Evolutionary conservation across 2,113 vertebrate genomes (phyloP).

Genomic region (Plotosus lineatus): DNA sequence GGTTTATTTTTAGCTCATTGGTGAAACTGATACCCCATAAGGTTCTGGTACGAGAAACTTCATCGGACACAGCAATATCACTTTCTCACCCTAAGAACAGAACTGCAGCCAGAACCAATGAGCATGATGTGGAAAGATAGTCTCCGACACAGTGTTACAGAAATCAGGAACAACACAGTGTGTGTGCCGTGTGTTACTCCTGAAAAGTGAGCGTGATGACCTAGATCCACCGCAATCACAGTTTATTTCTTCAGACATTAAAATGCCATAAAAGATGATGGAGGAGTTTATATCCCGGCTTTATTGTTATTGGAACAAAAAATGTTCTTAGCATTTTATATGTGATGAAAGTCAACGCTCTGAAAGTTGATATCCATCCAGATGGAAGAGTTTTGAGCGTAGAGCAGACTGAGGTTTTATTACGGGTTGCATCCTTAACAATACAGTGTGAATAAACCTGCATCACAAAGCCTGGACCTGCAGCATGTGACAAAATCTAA

Average conservation of each 20-base stretch:
- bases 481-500: not conserved
- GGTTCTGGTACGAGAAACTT: not conserved
- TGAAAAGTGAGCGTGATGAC: not conserved
- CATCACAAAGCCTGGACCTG: not conserved
- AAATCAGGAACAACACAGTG: too few species aligned
- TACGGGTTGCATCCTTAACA: not conserved
- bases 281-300: too few species aligned
- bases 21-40: too few species aligned
- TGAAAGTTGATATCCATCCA: not conserved
- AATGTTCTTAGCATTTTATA: not conserved
- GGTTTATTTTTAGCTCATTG: not conserved
- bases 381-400: not conserved
- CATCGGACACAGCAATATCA: not conserved
- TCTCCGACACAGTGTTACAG: not conserved
- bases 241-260: too few species aligned
- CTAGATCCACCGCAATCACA: too few species aligned
- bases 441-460: not conserved
- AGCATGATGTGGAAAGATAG: not conserved
- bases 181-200: not conserved
- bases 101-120: not conserved
- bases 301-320: too few species aligned
- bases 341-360: not conserved
- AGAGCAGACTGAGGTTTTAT: not conserved
- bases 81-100: not conserved
- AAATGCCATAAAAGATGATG: too few species aligned